Evolutionary conservation across 1,140 invertebrate species (phyloP), one percentile per base, ranked within the genome.

Genomic region (Drosophila novamexicana): DNA sequence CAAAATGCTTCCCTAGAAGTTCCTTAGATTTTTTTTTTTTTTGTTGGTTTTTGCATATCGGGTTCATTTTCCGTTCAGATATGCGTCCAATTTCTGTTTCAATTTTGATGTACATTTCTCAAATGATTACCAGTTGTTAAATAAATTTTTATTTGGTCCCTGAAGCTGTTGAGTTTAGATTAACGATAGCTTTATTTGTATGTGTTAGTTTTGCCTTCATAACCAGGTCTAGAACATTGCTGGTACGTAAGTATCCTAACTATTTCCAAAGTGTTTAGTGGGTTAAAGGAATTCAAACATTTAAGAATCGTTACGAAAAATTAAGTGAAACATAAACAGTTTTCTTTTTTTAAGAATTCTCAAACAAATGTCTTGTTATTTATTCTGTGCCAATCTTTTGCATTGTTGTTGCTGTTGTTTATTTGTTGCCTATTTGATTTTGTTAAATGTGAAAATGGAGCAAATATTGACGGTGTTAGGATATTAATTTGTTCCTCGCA

Each of bases 391-490:
- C 76, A 81, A 77, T 85, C 75, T 63, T 22, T 47, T n/a, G n/a
- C n/a, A 16, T 22, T 61, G 52, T 47, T 54, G 40, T 44, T 77
- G 75, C 52, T 75, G 61, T 62, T 79, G 56, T 76, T 37, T 71
- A 12, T 40, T 45, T 44, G 8, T 52, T 8, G 22, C 61, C 54
- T 65, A 34, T 54, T 74, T 81, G 47, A 40, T 53, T 58, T 71
- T 59, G 61, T 81, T 67, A 54, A 77, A 85, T 91, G 89, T 91
- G 89, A 91, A 91, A 91, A 91, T 91, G 88, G 89, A 91, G 89
- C 81, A 91, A 91, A 91, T 91, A 85, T 75, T 81, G 83, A 72
- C 77, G 59, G 44, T 66, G 70, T 91, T 81, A 49, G 77, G 72
- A 73, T 50, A n/a, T 6, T 37, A 7, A 7, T 34, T 34, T 6